A percentile compares a stretch with the other conserved stretches of the same genome.
These are phyloP conservation scores for Stichopus chloronotus DNA, from an alignment of 35 echinoderm and acorn worm genomes.

Conservation along the genomic window DNA sequence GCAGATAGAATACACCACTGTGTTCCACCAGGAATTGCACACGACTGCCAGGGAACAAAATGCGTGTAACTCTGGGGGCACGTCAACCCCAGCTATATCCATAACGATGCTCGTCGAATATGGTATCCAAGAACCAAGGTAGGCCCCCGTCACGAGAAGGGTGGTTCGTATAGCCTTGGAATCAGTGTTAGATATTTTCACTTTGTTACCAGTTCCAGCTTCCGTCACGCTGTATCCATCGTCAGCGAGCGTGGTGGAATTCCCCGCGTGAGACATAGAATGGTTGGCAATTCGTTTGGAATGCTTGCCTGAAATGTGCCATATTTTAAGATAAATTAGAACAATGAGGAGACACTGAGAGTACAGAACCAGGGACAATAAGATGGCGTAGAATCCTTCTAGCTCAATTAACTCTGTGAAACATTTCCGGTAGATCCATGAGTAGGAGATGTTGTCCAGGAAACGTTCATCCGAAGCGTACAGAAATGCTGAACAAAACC, in stretches of 20 bases:
- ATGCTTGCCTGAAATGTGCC: conserved; percentile 42
- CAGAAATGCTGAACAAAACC: conserved; percentile 35
- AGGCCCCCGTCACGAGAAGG: conserved; percentile 29
- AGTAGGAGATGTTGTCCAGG: conserved; percentile 20
- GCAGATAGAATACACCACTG: conserved; percentile 53
- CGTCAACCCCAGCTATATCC: conserved; percentile 9
- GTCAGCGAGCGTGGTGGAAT: neutral
- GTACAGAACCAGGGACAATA: conserved; percentile 22
- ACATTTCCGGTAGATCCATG: conserved; percentile 52
- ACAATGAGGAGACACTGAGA: conserved; percentile 19
- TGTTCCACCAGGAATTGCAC: conserved; percentile 60
- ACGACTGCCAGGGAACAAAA: conserved; percentile 49
- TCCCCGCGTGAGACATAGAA: neutral
- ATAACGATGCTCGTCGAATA: conserved; percentile 42
- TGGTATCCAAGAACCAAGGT: conserved; percentile 47
- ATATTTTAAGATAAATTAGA: conserved; percentile 42
- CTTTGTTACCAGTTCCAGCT: neutral
- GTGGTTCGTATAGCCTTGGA: conserved; percentile 52
- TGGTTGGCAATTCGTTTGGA: conserved; percentile 36
- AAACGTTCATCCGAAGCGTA: conserved; percentile 17
- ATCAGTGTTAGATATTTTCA: conserved; percentile 21
- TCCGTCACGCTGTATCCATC: neutral
- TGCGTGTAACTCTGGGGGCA: conserved; percentile 25
- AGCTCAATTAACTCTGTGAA: conserved; percentile 34
- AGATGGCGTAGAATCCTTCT: conserved; percentile 45